These are phyloP conservation scores for Excalfactoria chinensis DNA, from an alignment of 2,113 vertebrate genomes.

Conservation along the genomic window DNA sequence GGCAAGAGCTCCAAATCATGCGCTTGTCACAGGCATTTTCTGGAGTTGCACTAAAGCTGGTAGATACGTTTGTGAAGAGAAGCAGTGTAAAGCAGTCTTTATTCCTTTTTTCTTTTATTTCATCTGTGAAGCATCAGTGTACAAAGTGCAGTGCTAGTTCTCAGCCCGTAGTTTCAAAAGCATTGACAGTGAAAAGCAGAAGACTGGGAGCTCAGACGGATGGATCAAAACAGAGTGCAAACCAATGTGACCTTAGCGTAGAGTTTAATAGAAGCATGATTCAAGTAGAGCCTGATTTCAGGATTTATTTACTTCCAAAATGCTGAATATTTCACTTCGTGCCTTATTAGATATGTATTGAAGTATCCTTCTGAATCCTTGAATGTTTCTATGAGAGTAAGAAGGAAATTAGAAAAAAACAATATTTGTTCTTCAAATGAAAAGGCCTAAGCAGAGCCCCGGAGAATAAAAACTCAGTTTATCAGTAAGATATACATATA, in stretches of 20 bases:
- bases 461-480: background rate
- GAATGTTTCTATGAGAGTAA: background rate
- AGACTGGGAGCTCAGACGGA: background rate
- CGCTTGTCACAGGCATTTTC: conserved; percentile 3
- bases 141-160: background rate
- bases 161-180: background rate
- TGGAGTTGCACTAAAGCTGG: background rate
- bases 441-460: background rate
- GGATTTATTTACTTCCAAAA: background rate
- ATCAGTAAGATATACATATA: background rate
- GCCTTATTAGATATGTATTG: background rate
- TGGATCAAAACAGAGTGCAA: background rate
- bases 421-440: background rate
- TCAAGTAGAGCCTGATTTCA: background rate
- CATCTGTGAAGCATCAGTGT: background rate
- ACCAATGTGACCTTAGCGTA: background rate
- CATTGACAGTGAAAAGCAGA: background rate
- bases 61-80: background rate
- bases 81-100: background rate
- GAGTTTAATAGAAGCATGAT: background rate
- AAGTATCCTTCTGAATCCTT: background rate
- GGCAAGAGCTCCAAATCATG: conserved; percentile 3
- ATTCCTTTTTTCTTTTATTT: background rate
- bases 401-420: background rate
- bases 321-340: background rate